phyloP scores from a whole-genome alignment of 2,113 vertebrate species.

The Cyprinodon variegatus region DNA sequence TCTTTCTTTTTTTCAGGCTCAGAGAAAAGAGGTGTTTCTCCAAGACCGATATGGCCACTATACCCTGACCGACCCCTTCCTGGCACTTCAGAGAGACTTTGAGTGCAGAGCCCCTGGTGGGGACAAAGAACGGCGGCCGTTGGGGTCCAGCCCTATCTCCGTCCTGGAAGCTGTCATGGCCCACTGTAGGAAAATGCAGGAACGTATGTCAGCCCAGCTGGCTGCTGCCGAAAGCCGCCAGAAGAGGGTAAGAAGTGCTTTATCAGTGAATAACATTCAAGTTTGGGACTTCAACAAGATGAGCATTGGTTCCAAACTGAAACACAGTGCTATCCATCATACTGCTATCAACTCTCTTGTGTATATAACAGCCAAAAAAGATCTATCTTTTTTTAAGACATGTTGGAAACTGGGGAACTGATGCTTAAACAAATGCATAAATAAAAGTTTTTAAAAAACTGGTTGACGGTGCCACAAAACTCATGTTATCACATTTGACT shows the following conservation, averaged over 20 bases:
- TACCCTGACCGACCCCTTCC: slow-evolving; percentile 95
- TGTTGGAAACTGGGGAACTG: background rate
- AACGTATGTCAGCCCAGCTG: slow-evolving; percentile 93
- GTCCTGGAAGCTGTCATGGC: slow-evolving; percentile 97
- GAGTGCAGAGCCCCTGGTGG: slow-evolving; percentile 82
- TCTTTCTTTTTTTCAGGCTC: slow-evolving; percentile 79
- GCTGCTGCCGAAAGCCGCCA: slow-evolving; percentile 93
- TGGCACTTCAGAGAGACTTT: slow-evolving; percentile 95
- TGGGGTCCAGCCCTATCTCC: slow-evolving; percentile 92
- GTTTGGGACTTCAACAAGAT: background rate
- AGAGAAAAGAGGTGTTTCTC: slow-evolving; percentile 95
- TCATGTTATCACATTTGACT: background rate
- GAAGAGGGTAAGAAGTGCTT: slow-evolving; percentile 86
- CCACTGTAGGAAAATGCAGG: slow-evolving; percentile 98
- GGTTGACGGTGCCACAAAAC: background rate
- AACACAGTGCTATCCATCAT: background rate
- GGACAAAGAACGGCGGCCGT: slow-evolving; percentile 87
- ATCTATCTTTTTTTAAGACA: too few species aligned
- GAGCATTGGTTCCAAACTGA: background rate
- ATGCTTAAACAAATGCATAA: background rate
- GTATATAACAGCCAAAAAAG: background rate
- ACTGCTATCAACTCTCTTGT: background rate
- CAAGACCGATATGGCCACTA: slow-evolving; percentile 96
- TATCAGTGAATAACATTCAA: background rate
- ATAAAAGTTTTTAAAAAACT: background rate